phyloP scores from a whole-genome alignment of 1,140 invertebrate species.

The Lepidurus apus region DNA sequence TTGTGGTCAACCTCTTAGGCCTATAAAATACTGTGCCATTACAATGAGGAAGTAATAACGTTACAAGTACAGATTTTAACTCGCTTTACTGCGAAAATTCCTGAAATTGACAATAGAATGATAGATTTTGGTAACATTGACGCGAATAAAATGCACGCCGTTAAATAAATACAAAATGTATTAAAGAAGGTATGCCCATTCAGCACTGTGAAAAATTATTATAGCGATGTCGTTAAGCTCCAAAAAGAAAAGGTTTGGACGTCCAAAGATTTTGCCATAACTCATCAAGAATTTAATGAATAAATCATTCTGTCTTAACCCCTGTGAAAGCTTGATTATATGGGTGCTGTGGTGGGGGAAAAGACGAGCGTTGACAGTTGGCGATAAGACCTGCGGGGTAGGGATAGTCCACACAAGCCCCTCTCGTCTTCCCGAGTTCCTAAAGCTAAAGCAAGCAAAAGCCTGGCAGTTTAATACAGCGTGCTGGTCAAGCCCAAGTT shows the following conservation, averaged over 20 bases:
- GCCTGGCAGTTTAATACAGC: conserved; percentile 2
- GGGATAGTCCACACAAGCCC: not conserved
- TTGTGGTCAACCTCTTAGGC: no score
- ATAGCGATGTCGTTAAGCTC: no score
- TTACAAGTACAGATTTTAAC: no score
- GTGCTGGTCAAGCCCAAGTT: conserved; percentile 15
- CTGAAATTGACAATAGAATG: no score
- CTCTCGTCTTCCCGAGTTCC: not conserved
- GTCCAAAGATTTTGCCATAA: not conserved
- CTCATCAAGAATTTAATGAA: not conserved
- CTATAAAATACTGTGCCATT: no score
- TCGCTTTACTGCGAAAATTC: no score
- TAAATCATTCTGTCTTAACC: conserved; percentile 2
- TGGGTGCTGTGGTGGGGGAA: not conserved
- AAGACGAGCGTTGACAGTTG: conserved; percentile 1
- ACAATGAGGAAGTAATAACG: no score
- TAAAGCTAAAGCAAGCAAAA: not conserved
- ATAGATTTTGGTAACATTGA: no score
- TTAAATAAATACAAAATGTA: no score
- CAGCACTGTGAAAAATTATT: no score
- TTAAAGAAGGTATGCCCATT: no score
- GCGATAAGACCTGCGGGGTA: not conserved
- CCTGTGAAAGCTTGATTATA: not conserved
- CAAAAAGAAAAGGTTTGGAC: not conserved
- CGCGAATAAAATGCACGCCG: no score